Evolutionary conservation across 2,113 vertebrate genomes (phyloP), one percentile per base, ranked within the genome.

Genomic region (Onychostoma macrolepis): DNA sequence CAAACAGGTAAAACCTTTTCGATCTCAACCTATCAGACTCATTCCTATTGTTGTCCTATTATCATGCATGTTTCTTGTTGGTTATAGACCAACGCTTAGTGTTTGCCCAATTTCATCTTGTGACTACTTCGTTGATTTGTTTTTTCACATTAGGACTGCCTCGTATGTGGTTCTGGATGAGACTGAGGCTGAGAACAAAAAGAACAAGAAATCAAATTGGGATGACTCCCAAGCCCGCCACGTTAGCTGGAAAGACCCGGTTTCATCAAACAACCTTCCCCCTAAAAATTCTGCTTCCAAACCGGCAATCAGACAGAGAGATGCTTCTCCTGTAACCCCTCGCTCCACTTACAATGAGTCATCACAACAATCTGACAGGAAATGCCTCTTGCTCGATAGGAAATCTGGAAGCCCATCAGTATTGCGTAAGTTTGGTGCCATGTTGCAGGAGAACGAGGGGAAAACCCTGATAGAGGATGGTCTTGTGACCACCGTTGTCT

Each of bases 331-430:
- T 65, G 89, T 91, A 85, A 96, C 92, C 72, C 91, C 95, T 85
- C 95, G 96, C 86, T 95, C 95, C 88, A 94, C 94, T 48, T 95
- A 96, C 86, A 77, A 90, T 94, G 41, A 88, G 90, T 53, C 91
- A 72, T 72, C 91, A 80, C 89, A 92, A 28, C 79, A 90, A 61
- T 85, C 72, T 9, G 92, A 96, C 91, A 92, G 87, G 90, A 95
- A 90, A 90, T 89, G 89, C 71, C 91, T 89, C 28, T 87, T 94
- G 24, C 87, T 91, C 48, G 94, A 94, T 84, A 94, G 74, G 48
- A 95, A 93, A 88, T 89, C 87, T 63, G 90, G 81, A 85, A 94
- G 94, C 89, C 92, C 93, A 56, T 95, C 94, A 36, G 91, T 95
- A 86, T 30, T 92, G 53, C 94, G 93, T 82, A 96, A 94, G 80